Percentiles rank a stretch among this genome's conserved stretches.
Conservation (phyloP, 2,888 invertebrate genomes). For the Sclerodermus sp. region DNA sequence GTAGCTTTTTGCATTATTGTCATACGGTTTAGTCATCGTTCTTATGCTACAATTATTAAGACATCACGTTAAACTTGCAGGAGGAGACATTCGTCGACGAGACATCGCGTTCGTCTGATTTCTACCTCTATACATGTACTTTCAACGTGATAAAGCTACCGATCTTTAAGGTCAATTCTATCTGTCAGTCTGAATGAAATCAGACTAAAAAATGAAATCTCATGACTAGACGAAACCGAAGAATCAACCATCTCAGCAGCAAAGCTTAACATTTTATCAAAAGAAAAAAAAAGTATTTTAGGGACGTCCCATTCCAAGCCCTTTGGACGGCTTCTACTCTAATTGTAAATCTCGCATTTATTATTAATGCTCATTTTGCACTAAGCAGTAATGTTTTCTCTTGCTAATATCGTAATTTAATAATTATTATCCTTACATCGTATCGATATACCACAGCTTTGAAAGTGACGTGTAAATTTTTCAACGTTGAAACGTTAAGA, state of each 20-base stretch:
- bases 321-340: constrained; percentile 48
- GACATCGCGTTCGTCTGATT: background rate
- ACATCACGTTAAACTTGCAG: too few species aligned
- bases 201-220: too few species aligned
- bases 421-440: background rate
- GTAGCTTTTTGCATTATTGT: constrained; percentile 29
- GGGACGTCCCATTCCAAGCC: constrained; percentile 24
- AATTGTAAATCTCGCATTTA: constrained; percentile 26
- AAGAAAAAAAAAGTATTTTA: constrained; percentile 6
- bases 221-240: too few species aligned
- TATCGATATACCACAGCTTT: constrained; percentile 17
- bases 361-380: too few species aligned
- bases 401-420: constrained; percentile 17
- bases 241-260: constrained; percentile 15
- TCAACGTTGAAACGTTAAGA: too few species aligned
- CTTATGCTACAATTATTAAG: constrained; percentile 21
- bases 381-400: constrained; percentile 29
- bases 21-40: constrained; percentile 21
- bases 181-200: constrained; percentile 1
- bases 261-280: constrained; percentile 2
- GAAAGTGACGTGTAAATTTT: constrained; percentile 6
- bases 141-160: constrained; percentile 32
- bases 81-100: background rate
- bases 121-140: constrained; percentile 23
- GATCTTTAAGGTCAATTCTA: constrained; percentile 23